Evolutionary conservation across 92 coral and sea anemone genomes (phyloP).

Genomic region (Porites divaricata): DNA sequence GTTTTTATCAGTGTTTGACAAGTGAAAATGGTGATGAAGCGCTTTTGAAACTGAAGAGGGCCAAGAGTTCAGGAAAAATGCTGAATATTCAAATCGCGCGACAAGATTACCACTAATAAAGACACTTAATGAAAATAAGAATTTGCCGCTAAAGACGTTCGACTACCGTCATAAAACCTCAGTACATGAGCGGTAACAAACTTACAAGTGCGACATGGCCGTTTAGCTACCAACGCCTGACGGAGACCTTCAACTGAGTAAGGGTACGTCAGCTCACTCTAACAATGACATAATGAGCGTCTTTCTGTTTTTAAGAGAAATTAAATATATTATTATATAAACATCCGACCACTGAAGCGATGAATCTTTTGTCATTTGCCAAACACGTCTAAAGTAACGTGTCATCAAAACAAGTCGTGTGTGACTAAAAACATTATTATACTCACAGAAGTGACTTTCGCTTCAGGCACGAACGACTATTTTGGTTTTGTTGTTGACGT

Average conservation of each 20-base stretch:
- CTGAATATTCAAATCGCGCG: constrained; percentile 23
- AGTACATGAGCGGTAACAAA: constrained; percentile 1
- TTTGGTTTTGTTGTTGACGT: constrained; percentile 23
- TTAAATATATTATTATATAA: constrained; percentile 24
- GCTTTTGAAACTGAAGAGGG: neutral
- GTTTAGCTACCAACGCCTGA: neutral
- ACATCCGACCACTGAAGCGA: constrained; percentile 33
- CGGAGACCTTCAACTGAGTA: neutral
- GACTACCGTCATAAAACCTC: neutral
- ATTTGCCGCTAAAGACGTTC: constrained; percentile 3
- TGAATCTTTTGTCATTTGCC: constrained; percentile 21
- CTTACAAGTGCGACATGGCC: neutral
- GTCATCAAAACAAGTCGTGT: constrained; percentile 21
- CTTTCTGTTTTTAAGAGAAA: constrained; percentile 29
- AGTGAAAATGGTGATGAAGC: neutral
- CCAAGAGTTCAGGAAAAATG: constrained; percentile 15
- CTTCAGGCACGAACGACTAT: constrained; percentile 9
- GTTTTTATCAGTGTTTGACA: neutral
- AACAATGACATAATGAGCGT: constrained; percentile 12
- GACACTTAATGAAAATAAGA: constrained; percentile 23
- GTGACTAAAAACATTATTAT: constrained; percentile 2
- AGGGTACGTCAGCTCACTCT: constrained; percentile 8
- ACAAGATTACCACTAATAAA: neutral
- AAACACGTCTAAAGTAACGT: constrained; percentile 22
- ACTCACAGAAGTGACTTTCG: neutral